phyloP scores from a whole-genome alignment of 2,888 invertebrate species.

The Apotomis capreana region DNA sequence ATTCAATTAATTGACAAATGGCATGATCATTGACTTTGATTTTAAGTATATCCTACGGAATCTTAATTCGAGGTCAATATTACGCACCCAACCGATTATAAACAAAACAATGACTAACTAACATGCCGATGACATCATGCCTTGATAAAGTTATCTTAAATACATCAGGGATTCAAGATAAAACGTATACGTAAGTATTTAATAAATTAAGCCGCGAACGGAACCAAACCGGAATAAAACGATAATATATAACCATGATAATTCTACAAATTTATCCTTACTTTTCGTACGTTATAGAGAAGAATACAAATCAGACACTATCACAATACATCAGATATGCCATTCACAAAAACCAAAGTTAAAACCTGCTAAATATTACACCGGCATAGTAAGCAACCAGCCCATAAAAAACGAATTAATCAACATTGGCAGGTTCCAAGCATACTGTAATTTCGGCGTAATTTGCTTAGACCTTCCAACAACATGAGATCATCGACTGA shows the following conservation, averaged over 20 bases:
- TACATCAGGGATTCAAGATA: constrained; percentile 1
- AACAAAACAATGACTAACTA: constrained; percentile 24
- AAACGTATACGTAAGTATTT: not conserved
- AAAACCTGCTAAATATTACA: not conserved
- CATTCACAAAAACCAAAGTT: not conserved
- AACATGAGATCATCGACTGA: constrained; percentile 35
- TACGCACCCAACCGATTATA: constrained; percentile 32
- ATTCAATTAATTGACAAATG: constrained; percentile 20
- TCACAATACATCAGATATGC: not conserved
- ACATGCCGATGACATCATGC: constrained; percentile 27
- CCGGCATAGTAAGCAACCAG: too few species aligned
- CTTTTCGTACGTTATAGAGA: too few species aligned
- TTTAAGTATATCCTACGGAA: constrained; percentile 20
- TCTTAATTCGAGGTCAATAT: constrained; percentile 32
- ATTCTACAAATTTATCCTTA: too few species aligned
- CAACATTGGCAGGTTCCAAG: not conserved
- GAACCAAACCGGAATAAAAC: not conserved
- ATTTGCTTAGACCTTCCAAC: not conserved
- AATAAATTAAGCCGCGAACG: not conserved
- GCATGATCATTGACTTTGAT: constrained; percentile 31
- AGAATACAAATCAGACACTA: too few species aligned
- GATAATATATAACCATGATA: too few species aligned
- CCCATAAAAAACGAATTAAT: not conserved
- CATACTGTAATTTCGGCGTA: constrained; percentile 6
- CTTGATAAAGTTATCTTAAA: constrained; percentile 16